phyloP scores from a whole-genome alignment of 2,113 vertebrate species.

The Anarrhichthys ocellatus region DNA sequence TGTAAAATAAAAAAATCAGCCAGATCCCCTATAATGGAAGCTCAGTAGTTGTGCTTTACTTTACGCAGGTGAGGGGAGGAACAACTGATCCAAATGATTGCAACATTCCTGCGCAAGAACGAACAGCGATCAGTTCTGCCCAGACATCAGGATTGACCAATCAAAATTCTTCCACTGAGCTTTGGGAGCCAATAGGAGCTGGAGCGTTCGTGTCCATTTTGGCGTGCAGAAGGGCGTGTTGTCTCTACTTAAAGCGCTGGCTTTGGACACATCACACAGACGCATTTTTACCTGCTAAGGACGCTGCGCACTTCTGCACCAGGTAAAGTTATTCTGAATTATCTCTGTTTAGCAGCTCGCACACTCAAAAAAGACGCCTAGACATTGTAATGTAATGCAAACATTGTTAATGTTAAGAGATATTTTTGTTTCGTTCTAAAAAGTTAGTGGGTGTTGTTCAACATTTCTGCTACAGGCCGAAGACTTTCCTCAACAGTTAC shows the following conservation, averaged over 20 bases:
- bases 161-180: conserved; percentile 27
- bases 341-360: neutral
- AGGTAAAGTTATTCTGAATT: conserved; percentile 60
- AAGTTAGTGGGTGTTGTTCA: neutral
- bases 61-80: neutral
- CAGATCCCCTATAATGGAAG: neutral
- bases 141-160: conserved; percentile 42
- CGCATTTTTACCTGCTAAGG: conserved; percentile 46
- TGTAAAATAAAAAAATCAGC: neutral
- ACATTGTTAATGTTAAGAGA: neutral
- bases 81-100: neutral
- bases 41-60: neutral
- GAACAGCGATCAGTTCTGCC: neutral
- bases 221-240: conserved; percentile 71
- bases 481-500: neutral
- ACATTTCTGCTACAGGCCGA: neutral
- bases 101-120: neutral
- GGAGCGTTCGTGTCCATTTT: conserved; percentile 24
- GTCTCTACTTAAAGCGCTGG: conserved; percentile 76
- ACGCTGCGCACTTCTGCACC: conserved; percentile 26
- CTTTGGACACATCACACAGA: conserved; percentile 43
- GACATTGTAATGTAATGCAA: neutral
- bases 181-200: conserved; percentile 69
- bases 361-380: neutral
- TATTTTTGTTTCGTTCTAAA: too few relatives aligned